Percentiles rank a stretch among this genome's conserved stretches.
Conservation (phyloP, 2,113 vertebrate genomes). For the Irena cyanogastra region DNA sequence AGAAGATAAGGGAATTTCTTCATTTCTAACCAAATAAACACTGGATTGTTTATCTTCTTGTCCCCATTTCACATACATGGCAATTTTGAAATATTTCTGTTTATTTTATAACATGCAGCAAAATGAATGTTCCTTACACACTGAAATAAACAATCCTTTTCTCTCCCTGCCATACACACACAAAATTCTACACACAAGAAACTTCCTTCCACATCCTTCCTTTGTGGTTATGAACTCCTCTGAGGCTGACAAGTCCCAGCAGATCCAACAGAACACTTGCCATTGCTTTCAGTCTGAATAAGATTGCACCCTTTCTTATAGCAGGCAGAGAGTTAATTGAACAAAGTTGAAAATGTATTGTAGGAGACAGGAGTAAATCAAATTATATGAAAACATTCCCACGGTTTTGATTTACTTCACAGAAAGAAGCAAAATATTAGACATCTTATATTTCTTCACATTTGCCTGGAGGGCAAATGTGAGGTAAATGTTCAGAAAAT, state of each 20-base stretch:
- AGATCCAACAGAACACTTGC: constrained; percentile 11
- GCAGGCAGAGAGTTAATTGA: constrained; percentile 66
- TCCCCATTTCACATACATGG: not conserved
- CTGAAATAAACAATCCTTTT: not conserved
- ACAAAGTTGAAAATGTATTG: constrained; percentile 52
- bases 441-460: constrained; percentile 72
- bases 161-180: not conserved
- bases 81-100: not conserved
- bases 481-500: constrained; percentile 68
- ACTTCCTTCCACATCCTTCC: constrained; percentile 33
- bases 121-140: not conserved
- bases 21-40: constrained; percentile 22
- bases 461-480: constrained; percentile 58
- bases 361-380: constrained; percentile 71
- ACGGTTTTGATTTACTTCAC: constrained; percentile 76
- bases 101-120: not conserved
- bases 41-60: not conserved
- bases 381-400: constrained; percentile 74
- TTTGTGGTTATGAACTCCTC: not conserved
- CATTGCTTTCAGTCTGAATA: not conserved
- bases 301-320: not conserved
- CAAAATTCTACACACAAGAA: not conserved
- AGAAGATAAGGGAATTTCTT: not conserved
- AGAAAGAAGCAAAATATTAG: constrained; percentile 73
- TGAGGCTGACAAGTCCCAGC: not conserved